Conservation (phyloP, 2,113 vertebrate genomes). For the Sterrhoptilus dennistouni region DNA sequence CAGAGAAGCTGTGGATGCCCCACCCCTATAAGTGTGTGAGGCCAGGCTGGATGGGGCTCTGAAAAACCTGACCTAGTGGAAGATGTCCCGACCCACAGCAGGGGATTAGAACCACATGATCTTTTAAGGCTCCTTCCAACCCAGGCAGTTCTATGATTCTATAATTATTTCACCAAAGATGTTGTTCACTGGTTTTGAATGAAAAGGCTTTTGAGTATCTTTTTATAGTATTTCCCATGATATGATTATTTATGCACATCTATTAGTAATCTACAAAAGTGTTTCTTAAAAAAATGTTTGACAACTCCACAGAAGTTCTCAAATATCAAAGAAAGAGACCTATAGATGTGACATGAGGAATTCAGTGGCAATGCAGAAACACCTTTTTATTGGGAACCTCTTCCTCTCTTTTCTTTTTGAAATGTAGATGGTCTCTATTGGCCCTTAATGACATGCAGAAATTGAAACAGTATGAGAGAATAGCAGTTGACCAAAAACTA, state of each 20-base stretch:
- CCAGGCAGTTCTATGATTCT: background rate
- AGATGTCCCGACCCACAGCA: background rate
- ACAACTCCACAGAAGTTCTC: background rate
- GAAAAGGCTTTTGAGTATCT: conserved; percentile 55
- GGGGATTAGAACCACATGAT: background rate
- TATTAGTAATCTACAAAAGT: conserved; percentile 23
- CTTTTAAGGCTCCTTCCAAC: background rate
- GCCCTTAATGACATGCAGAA: background rate
- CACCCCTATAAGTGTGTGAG: background rate
- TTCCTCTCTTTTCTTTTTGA: background rate
- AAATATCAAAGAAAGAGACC: background rate
- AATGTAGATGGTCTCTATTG: background rate
- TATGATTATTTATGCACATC: conserved; percentile 59
- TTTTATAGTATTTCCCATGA: conserved; percentile 57
- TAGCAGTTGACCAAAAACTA: background rate
- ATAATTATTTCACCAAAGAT: background rate
- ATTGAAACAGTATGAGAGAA: background rate
- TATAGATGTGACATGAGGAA: background rate
- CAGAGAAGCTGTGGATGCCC: background rate
- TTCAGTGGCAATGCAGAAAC: background rate
- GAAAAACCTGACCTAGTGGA: background rate
- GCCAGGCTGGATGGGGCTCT: background rate
- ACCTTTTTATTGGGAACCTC: background rate
- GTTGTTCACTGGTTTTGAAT: conserved; percentile 39
- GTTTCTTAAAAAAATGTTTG: conserved; percentile 5